phyloP scores from a whole-genome alignment of 2,888 invertebrate species.

The Hyposoter dolosus region DNA sequence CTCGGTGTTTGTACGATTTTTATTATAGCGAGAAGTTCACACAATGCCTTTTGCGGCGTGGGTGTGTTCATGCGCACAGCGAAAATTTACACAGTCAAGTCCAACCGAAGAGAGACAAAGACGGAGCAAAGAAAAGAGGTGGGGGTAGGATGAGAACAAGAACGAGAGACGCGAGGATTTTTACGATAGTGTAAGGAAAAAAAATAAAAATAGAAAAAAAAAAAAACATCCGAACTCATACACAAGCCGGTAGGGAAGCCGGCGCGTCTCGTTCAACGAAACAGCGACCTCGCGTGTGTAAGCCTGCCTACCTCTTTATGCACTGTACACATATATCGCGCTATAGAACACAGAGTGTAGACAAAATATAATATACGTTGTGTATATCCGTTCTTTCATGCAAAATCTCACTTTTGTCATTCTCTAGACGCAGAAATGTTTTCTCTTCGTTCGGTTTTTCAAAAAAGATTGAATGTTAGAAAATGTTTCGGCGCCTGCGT shows the following conservation, averaged over 20 bases:
- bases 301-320: conserved; percentile 46
- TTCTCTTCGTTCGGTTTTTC: background rate
- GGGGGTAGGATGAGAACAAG: background rate
- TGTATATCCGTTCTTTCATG: conserved; percentile 12
- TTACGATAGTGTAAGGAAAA: conserved; percentile 45
- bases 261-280: conserved; percentile 26
- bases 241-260: background rate
- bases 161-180: conserved; percentile 38
- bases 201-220: conserved; percentile 7
- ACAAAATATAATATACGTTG: background rate
- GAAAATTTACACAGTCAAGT: conserved; percentile 64
- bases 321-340: conserved; percentile 36
- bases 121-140: background rate
- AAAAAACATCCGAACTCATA: conserved; percentile 20
- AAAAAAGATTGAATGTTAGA: background rate
- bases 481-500: background rate
- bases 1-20: conserved; percentile 9
- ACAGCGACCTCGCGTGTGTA: conserved; percentile 60
- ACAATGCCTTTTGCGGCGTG: conserved; percentile 58
- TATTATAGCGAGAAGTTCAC: conserved; percentile 21
- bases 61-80: conserved; percentile 63
- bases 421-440: background rate
- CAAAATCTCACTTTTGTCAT: conserved; percentile 5
- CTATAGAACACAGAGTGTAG: conserved; percentile 1
- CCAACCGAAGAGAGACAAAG: conserved; percentile 15